A percentile compares a stretch with the other conserved stretches of the same genome.
These are phyloP conservation scores for Pyrrhosoma nymphula DNA, from an alignment of 2,888 invertebrate species.

Conservation along the genomic window DNA sequence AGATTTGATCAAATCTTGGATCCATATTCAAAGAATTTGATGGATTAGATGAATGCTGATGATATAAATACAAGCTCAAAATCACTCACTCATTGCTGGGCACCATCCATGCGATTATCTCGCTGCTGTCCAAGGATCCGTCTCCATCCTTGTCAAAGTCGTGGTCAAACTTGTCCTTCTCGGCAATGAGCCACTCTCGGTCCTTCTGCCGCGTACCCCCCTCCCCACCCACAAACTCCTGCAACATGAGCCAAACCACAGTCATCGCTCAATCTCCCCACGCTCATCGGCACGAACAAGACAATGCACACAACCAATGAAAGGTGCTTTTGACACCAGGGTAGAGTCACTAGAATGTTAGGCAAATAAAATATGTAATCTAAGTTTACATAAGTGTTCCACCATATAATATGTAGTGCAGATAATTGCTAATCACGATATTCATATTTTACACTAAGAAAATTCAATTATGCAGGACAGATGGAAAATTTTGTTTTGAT, in stretches of 20 bases:
- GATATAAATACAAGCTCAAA: background rate
- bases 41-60: no score
- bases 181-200: slow-evolving; percentile 85
- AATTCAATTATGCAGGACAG: no score
- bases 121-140: slow-evolving; percentile 87
- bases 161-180: slow-evolving; percentile 91
- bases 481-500: no score
- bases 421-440: no score
- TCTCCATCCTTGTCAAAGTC: slow-evolving; percentile 92
- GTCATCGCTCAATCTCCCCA: background rate
- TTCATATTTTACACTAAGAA: no score
- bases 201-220: slow-evolving; percentile 84
- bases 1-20: no score
- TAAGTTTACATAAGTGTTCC: no score
- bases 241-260: background rate
- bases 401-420: no score
- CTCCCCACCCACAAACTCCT: slow-evolving; percentile 88
- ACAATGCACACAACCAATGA: background rate
- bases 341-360: no score
- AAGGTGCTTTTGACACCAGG: no score
- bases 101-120: slow-evolving; percentile 93
- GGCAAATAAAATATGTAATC: no score
- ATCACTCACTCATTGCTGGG: slow-evolving; percentile 92
- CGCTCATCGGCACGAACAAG: background rate
- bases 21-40: no score